Conservation (phyloP, 2,888 invertebrate genomes). For the Coleophora flavipennella region DNA sequence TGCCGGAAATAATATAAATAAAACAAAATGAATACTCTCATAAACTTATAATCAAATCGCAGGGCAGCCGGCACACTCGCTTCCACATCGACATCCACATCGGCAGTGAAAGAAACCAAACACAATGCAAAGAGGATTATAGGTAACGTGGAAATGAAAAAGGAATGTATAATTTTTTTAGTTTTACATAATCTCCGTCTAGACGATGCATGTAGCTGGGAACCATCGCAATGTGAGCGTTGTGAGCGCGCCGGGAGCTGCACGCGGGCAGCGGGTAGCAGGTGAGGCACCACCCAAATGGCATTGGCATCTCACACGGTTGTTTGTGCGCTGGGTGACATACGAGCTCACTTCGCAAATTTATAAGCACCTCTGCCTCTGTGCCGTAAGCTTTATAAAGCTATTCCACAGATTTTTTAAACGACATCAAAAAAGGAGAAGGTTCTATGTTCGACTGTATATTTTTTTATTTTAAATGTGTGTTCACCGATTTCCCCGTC, state of each 20-base stretch:
- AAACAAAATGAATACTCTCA: slow-evolving; percentile 44
- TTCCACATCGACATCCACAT: too few species aligned
- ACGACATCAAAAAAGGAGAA: too few species aligned
- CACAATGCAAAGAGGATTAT: slow-evolving; percentile 17
- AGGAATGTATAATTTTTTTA: slow-evolving; percentile 46
- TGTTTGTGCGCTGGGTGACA: slow-evolving; percentile 40
- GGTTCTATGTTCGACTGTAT: too few species aligned
- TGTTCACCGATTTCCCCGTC: too few species aligned
- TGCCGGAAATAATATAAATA: slow-evolving; percentile 34
- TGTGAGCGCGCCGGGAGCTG: slow-evolving; percentile 20
- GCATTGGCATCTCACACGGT: slow-evolving; percentile 41
- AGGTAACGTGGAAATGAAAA: slow-evolving; percentile 35
- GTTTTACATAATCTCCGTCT: slow-evolving; percentile 67
- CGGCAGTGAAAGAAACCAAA: slow-evolving; percentile 40
- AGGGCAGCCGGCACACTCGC: too few species aligned
- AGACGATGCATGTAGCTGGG: slow-evolving; percentile 49
- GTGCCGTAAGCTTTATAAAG: slow-evolving; percentile 30
- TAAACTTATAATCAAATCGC: slow-evolving; percentile 29
- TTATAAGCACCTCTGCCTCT: slow-evolving; percentile 32
- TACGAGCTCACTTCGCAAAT: slow-evolving; percentile 41
- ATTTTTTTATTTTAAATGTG: too few species aligned
- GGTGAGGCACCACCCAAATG: slow-evolving; percentile 14
- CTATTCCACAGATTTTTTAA: slow-evolving; percentile 23
- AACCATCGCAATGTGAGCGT: slow-evolving; percentile 39
- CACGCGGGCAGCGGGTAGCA: slow-evolving; percentile 15